Percentiles rank a stretch among this genome's conserved stretches.
These are phyloP conservation scores for Spisula subtruncata DNA, from an alignment of 2,888 invertebrate species.

Conservation along the genomic window DNA sequence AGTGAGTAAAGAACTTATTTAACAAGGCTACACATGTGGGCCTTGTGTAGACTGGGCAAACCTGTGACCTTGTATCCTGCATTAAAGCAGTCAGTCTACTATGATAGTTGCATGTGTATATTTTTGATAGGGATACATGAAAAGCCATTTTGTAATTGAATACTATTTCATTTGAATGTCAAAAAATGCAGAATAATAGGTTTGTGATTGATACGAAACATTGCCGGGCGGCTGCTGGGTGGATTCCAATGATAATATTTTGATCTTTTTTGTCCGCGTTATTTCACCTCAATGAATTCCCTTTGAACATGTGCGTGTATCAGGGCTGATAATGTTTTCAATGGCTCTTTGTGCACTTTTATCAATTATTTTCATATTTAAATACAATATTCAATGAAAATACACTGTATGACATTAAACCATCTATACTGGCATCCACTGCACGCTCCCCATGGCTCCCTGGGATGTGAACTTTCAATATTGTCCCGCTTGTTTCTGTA, in stretches of 20 bases:
- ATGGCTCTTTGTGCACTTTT: constrained; percentile 12
- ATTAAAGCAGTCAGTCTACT: too few relatives aligned
- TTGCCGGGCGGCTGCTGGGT: not conserved
- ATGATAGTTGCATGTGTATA: too few relatives aligned
- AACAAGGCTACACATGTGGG: too few relatives aligned
- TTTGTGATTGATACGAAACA: not conserved
- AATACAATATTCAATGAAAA: constrained; percentile 34
- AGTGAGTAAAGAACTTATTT: too few relatives aligned
- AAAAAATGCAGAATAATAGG: too few relatives aligned
- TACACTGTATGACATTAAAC: constrained; percentile 40
- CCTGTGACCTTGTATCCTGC: too few relatives aligned
- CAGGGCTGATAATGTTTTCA: not conserved
- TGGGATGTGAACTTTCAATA: not conserved
- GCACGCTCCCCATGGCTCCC: not conserved
- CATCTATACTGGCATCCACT: not conserved
- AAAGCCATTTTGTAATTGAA: too few relatives aligned
- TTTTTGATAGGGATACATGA: too few relatives aligned
- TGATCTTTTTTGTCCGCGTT: not conserved
- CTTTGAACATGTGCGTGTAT: constrained; percentile 10
- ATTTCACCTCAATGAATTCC: not conserved
- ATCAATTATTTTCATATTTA: constrained; percentile 51
- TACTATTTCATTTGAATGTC: too few relatives aligned
- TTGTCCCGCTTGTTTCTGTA: constrained; percentile 35
- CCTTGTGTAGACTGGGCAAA: too few relatives aligned
- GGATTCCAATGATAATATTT: not conserved